phyloP scores from a whole-genome alignment of 1,140 invertebrate genomes.

The Phthorimaea operculella region DNA sequence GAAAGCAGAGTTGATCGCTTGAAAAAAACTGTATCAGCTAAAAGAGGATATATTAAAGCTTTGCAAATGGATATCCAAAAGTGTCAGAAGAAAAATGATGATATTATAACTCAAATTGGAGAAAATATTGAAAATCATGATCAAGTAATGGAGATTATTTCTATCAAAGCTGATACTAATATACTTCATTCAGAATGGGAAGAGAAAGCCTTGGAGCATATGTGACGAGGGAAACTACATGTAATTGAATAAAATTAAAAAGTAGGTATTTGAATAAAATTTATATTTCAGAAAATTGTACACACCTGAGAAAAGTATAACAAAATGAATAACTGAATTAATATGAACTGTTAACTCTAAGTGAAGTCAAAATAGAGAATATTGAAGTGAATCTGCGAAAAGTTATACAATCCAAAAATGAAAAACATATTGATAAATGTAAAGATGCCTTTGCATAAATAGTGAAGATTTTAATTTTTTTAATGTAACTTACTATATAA shows the following conservation, averaged over 20 bases:
- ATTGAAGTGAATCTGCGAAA: constrained; percentile 37
- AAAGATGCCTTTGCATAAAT: constrained; percentile 40
- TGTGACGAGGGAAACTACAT: constrained; percentile 33
- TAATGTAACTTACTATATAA: constrained; percentile 2
- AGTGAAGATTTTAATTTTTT: constrained; percentile 34
- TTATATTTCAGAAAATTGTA: constrained; percentile 68
- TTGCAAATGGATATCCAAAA: constrained; percentile 56
- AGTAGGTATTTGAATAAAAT: constrained; percentile 52
- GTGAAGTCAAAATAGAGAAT: constrained; percentile 54
- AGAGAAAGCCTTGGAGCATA: constrained; percentile 17
- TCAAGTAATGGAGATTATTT: constrained; percentile 27
- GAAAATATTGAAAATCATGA: constrained; percentile 43
- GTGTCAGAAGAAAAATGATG: constrained; percentile 56
- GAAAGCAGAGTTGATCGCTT: constrained; percentile 50
- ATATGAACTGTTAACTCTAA: constrained; percentile 30
- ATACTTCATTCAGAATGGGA: no score
- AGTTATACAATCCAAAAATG: constrained; percentile 32
- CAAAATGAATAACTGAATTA: constrained; percentile 55
- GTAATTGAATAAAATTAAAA: constrained; percentile 30
- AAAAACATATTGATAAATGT: constrained; percentile 23
- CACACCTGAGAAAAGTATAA: constrained; percentile 63
- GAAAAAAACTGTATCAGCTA: constrained; percentile 47
- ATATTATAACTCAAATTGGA: constrained; percentile 37
- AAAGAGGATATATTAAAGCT: constrained; percentile 54
- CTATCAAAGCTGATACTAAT: no score